These are phyloP conservation scores for Ciconia stormi DNA, from an alignment of 2,113 vertebrate species.

Conservation along the genomic window DNA sequence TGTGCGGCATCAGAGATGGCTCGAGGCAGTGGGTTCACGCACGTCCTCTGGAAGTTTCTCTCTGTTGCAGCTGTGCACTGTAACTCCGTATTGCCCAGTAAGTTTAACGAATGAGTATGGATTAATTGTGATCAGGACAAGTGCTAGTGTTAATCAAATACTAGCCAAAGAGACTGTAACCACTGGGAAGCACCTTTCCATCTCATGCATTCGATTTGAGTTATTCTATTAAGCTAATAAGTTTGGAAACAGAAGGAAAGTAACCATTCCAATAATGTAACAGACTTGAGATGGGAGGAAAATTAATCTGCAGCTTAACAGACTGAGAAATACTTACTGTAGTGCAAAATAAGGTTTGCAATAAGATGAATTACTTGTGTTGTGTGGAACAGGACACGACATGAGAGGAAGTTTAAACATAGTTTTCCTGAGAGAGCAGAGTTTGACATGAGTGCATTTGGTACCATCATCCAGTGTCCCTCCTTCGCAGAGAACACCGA, in stretches of 20 bases:
- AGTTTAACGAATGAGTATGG: background rate
- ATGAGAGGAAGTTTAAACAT: background rate
- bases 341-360: background rate
- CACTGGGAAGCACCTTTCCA: background rate
- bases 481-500: background rate
- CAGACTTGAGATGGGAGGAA: background rate
- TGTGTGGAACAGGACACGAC: background rate
- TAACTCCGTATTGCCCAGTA: background rate
- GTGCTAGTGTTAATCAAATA: background rate
- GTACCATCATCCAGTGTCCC: background rate
- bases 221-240: background rate
- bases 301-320: slow-evolving; percentile 11
- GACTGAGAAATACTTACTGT: background rate
- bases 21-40: background rate
- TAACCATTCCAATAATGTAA: background rate
- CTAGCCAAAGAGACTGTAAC: background rate
- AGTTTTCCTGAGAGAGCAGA: background rate
- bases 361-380: background rate
- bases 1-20: background rate
- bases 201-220: background rate
- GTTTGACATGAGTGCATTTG: background rate
- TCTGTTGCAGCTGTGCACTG: background rate
- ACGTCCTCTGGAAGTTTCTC: rapidly evolving
- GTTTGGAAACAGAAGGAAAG: background rate
- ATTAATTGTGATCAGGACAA: background rate